Evolutionary conservation across 2,888 invertebrate species (phyloP).

Genomic region (Drosophila aldrichi): DNA sequence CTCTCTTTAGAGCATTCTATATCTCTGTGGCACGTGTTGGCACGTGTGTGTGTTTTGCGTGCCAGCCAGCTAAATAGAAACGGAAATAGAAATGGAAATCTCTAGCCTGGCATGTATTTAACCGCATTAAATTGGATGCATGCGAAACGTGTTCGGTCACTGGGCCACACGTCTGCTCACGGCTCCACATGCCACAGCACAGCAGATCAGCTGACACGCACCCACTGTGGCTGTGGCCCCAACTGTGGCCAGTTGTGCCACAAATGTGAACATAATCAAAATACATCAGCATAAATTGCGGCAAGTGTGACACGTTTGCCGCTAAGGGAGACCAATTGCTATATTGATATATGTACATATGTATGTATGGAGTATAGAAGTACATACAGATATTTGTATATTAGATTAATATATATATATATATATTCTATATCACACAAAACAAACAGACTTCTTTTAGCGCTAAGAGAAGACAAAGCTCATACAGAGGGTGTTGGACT

Average conservation of each 20-base stretch:
- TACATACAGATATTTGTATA: background rate
- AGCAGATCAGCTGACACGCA: conserved; percentile 10
- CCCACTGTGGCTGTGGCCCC: too few relatives aligned
- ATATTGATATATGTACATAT: background rate
- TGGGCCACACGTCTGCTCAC: conserved; percentile 2
- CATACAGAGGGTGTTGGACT: too few relatives aligned
- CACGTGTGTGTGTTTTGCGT: conserved; percentile 20
- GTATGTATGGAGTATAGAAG: background rate
- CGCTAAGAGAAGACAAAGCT: background rate
- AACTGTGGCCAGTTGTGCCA: conserved; percentile 2
- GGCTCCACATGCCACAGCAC: background rate
- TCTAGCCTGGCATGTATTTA: conserved; percentile 16
- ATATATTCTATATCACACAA: background rate
- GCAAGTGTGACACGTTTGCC: conserved; percentile 6
- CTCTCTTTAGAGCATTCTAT: background rate
- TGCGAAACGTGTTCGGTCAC: conserved; percentile 12
- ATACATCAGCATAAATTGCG: conserved; percentile 1
- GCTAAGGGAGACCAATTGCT: background rate
- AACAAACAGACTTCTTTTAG: background rate
- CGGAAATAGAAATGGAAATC: conserved; percentile 14
- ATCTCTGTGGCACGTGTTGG: conserved; percentile 1
- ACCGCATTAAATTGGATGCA: conserved; percentile 44
- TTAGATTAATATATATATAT: background rate
- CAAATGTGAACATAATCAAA: conserved; percentile 1
- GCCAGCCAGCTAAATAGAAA: conserved; percentile 16